Conservation (phyloP, 2,113 vertebrate genomes). For the Chelonoidis abingdonii region DNA sequence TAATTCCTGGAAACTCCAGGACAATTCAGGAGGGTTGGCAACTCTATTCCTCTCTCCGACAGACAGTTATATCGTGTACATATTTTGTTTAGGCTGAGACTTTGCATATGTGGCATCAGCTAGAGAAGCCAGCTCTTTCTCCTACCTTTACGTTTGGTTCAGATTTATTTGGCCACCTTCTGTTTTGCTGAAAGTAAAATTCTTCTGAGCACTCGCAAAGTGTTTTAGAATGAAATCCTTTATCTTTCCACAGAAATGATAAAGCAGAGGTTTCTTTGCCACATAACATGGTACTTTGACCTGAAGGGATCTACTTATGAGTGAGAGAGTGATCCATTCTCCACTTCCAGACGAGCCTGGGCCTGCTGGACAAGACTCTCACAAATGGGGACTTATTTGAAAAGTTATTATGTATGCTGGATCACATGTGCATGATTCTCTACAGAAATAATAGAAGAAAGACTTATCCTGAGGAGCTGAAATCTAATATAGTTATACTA, state of each 20-base stretch:
- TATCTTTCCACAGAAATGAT: not conserved
- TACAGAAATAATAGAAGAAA: not conserved
- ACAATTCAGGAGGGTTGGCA: too few species aligned
- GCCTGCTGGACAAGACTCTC: not conserved
- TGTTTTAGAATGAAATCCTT: not conserved
- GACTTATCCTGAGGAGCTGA: not conserved
- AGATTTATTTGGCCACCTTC: not conserved
- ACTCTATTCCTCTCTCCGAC: rapidly evolving
- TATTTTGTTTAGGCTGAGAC: too few species aligned
- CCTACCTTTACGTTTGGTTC: not conserved
- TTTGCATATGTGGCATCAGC: too few species aligned
- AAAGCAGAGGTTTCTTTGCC: slow-evolving; percentile 4
- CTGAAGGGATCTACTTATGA: not conserved
- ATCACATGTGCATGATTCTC: not conserved
- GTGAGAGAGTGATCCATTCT: not conserved
- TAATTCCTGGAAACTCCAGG: too few species aligned
- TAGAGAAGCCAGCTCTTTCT: not conserved
- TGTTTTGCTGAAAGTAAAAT: not conserved
- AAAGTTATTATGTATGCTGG: not conserved
- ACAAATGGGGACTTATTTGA: slow-evolving; percentile 17
- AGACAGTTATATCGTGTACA: not conserved
- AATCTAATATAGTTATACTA: not conserved
- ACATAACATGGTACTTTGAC: not conserved
- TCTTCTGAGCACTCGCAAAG: not conserved
- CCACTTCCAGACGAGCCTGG: not conserved